Evolutionary conservation across 2,113 vertebrate genomes (phyloP).

Genomic region (Eudyptes chrysolophus): DNA sequence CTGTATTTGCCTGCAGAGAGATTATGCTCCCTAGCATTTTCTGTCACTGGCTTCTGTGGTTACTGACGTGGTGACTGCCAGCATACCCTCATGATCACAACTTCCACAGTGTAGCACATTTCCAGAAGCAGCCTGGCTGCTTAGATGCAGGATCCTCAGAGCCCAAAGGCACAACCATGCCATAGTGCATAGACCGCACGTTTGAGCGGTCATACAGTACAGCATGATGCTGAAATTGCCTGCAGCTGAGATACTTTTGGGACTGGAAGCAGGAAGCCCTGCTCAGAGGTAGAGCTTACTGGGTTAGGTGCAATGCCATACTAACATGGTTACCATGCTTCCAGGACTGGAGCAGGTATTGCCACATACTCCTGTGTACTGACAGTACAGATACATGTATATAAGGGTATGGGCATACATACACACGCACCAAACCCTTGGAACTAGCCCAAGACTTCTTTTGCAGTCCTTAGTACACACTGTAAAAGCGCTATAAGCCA

Average conservation of each 20-base stretch:
- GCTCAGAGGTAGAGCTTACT: background rate
- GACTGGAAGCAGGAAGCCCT: background rate
- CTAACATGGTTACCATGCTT: background rate
- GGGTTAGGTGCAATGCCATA: background rate
- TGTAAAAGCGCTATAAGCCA: background rate
- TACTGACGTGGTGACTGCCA: accelerated
- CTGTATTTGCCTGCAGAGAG: background rate
- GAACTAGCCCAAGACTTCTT: background rate
- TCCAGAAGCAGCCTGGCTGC: background rate
- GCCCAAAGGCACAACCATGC: background rate
- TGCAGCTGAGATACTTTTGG: accelerated
- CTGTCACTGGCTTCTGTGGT: background rate
- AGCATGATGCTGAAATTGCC: background rate
- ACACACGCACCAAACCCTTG: background rate
- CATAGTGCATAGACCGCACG: accelerated
- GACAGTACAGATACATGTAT: background rate
- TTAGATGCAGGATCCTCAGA: background rate
- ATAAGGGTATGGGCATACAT: background rate
- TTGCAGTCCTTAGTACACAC: background rate
- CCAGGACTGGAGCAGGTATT: background rate
- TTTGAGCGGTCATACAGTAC: accelerated
- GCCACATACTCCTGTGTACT: background rate
- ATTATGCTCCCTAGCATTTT: background rate
- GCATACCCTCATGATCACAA: accelerated
- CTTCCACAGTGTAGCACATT: background rate